Evolutionary conservation across 2,113 vertebrate genomes (phyloP).

Genomic region (Xyrauchen texanus): DNA sequence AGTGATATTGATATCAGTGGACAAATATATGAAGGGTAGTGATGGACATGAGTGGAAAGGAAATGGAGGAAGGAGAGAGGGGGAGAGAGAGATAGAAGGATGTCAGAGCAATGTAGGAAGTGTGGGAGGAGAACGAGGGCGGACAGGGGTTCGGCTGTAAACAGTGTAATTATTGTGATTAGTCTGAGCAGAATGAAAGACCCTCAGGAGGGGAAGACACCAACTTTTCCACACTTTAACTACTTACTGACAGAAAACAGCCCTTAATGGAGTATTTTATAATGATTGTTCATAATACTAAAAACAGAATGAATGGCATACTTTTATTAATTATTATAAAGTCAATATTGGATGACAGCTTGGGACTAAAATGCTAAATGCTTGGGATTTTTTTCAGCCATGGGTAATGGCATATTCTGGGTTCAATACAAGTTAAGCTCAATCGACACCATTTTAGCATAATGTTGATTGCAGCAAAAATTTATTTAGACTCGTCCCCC

Average conservation of each 20-base stretch:
- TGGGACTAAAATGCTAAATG: no score
- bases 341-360: no score
- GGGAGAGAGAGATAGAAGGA: constrained; percentile 13
- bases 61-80: neutral
- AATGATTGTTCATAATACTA: no score
- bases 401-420: no score
- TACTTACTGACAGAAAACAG: neutral
- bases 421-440: no score
- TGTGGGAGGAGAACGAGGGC: constrained; percentile 32
- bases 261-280: neutral
- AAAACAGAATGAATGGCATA: no score
- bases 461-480: no score
- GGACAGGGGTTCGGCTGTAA: constrained; percentile 44
- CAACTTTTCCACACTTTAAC: neutral
- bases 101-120: constrained; percentile 32
- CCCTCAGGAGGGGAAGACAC: neutral
- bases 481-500: no score
- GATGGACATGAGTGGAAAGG: neutral
- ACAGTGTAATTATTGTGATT: constrained; percentile 58
- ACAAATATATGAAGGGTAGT: neutral
- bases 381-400: no score
- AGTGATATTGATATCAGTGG: neutral
- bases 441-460: no score
- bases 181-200: constrained; percentile 36
- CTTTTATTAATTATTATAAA: no score